Conservation (phyloP, 2,113 vertebrate genomes). For the Rhynchomys soricoides region DNA sequence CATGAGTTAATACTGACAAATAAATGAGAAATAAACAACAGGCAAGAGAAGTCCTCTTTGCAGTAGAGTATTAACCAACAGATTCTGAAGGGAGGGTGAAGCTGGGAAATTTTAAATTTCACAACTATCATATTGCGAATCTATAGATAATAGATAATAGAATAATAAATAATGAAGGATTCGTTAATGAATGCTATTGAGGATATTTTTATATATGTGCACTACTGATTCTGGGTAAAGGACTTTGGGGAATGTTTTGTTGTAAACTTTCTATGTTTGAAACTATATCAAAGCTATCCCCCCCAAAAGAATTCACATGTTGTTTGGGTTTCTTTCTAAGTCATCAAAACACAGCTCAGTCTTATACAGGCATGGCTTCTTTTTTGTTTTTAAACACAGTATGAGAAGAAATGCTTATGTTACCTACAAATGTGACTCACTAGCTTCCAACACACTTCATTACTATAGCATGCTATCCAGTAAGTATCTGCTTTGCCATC, state of each 20-base stretch:
- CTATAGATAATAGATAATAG: neutral
- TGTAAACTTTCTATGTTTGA: constrained; percentile 30
- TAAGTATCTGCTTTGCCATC: neutral
- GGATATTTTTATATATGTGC: neutral
- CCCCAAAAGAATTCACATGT: neutral
- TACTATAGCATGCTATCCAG: neutral
- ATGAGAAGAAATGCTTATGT: constrained; percentile 1
- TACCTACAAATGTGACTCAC: neutral
- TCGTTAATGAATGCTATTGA: neutral
- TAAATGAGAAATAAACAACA: neutral
- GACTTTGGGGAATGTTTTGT: neutral
- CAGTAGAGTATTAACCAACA: neutral
- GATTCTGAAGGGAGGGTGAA: neutral
- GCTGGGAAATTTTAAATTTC: neutral
- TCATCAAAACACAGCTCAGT: neutral
- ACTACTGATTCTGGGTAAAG: neutral
- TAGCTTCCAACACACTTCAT: constrained; percentile 21
- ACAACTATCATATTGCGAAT: neutral
- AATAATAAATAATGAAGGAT: neutral
- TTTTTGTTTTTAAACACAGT: neutral
- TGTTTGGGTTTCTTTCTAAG: constrained; percentile 19
- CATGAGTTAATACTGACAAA: neutral
- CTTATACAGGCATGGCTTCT: neutral
- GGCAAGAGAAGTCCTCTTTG: neutral
- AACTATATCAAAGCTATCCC: neutral